These are phyloP conservation scores for Carposina sasakii DNA, from an alignment of 1,140 invertebrate genomes.

Conservation along the genomic window DNA sequence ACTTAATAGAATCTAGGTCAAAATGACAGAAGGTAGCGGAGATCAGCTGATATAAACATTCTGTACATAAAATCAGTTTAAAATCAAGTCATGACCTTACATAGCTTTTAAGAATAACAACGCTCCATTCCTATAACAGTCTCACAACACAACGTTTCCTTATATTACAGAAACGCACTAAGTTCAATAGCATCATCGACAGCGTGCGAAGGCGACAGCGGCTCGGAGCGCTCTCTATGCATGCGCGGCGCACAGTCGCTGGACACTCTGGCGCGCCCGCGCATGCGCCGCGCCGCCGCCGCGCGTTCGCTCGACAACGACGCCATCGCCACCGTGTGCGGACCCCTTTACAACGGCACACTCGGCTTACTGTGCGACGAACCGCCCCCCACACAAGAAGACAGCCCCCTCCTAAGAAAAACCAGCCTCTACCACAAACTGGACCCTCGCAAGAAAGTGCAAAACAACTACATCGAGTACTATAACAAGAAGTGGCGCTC, in stretches of 20 bases:
- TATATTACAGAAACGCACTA: conserved; percentile 46
- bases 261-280: conserved; percentile 43
- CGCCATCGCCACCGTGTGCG: conserved; percentile 53
- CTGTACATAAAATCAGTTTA: too few species aligned
- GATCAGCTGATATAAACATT: too few species aligned
- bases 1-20: too few species aligned
- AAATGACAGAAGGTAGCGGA: too few species aligned
- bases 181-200: conserved; percentile 67
- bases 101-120: too few species aligned
- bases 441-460: conserved; percentile 55
- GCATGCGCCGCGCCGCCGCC: conserved; percentile 34
- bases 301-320: conserved; percentile 59
- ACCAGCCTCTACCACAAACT: conserved; percentile 59
- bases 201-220: conserved; percentile 35
- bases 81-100: too few species aligned
- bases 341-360: conserved; percentile 61
- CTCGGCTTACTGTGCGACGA: conserved; percentile 69
- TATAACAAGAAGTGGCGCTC: conserved; percentile 85
- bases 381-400: conserved; percentile 56
- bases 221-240: conserved; percentile 4
- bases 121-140: not conserved
- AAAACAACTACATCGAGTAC: conserved; percentile 69
- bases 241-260: conserved; percentile 55
- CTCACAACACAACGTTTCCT: too few species aligned
- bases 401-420: conserved; percentile 64